Percentiles rank a stretch among this genome's conserved stretches.
Evolutionary conservation across 2,113 vertebrate species (phyloP).

Genomic region (Tyto alba): DNA sequence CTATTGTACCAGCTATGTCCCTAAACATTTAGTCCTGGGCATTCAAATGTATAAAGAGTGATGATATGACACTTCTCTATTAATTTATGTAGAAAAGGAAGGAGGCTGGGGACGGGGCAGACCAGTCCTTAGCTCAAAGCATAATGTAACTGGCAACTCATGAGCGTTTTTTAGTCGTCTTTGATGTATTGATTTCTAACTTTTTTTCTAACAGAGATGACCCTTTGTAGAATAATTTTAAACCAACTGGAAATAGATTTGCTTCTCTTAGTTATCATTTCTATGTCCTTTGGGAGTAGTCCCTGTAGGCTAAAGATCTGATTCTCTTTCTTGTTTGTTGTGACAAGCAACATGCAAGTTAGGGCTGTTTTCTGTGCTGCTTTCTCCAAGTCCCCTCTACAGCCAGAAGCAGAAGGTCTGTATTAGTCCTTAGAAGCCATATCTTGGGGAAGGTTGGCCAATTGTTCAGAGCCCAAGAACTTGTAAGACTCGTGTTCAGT

Average conservation of each 20-base stretch:
- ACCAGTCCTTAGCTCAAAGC: not conserved
- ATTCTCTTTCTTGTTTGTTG: not conserved
- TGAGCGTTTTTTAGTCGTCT: not conserved
- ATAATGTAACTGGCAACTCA: not conserved
- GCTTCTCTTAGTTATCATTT: not conserved
- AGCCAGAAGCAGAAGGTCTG: not conserved
- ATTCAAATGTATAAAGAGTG: slow-evolving; percentile 4
- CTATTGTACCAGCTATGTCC: not conserved
- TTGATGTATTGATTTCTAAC: not conserved
- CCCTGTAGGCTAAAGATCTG: not conserved
- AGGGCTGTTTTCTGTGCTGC: not conserved
- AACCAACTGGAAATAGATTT: not conserved
- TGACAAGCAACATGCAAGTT: not conserved
- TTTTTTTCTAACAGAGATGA: not conserved
- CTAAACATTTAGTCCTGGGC: slow-evolving; percentile 2
- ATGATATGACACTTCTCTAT: slow-evolving; percentile 17
- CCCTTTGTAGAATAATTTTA: not conserved
- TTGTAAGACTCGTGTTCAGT: not conserved
- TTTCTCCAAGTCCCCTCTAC: not conserved
- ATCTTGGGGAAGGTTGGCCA: not conserved
- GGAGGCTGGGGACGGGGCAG: not conserved
- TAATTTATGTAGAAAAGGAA: slow-evolving; percentile 39
- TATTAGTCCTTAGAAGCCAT: not conserved
- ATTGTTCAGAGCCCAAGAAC: not conserved
- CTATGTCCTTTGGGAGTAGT: not conserved